These are phyloP conservation scores for Sylvilagus floridanus DNA, from an alignment of 2,797 vertebrate species.

Conservation along the genomic window DNA sequence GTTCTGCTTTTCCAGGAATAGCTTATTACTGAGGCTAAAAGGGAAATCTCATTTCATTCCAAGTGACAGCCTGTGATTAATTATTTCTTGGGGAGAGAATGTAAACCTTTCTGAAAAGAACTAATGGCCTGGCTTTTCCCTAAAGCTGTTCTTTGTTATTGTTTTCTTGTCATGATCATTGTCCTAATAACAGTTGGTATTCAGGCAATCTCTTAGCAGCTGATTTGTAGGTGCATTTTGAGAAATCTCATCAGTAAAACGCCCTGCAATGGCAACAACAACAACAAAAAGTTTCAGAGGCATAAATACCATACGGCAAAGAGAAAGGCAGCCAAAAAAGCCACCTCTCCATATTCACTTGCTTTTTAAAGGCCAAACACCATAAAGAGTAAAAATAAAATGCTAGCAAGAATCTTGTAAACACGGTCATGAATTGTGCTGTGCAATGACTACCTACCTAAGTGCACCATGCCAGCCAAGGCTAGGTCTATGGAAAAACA, in stretches of 20 bases:
- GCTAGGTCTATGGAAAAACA: neutral
- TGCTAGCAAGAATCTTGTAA: slow-evolving; percentile 24
- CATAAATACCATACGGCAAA: slow-evolving; percentile 71
- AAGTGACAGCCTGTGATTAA: slow-evolving; percentile 81
- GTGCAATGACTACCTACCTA: slow-evolving; percentile 47
- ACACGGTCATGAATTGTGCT: slow-evolving; percentile 41
- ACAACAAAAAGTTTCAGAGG: slow-evolving; percentile 62
- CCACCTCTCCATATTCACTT: slow-evolving; percentile 43
- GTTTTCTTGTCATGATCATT: slow-evolving; percentile 79
- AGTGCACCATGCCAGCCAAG: neutral
- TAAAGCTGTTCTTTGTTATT: slow-evolving; percentile 75
- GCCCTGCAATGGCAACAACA: slow-evolving; percentile 74
- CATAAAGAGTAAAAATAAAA: slow-evolving; percentile 65
- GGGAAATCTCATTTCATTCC: slow-evolving; percentile 85
- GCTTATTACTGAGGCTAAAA: slow-evolving; percentile 76
- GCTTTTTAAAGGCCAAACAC: slow-evolving; percentile 61
- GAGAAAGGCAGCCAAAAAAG: slow-evolving; percentile 71
- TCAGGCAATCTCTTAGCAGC: slow-evolving; percentile 68
- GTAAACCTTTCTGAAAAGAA: slow-evolving; percentile 81
- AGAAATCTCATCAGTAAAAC: slow-evolving; percentile 77
- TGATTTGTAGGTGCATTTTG: slow-evolving; percentile 80
- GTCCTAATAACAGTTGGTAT: slow-evolving; percentile 83
- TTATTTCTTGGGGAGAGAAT: slow-evolving; percentile 80
- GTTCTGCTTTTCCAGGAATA: slow-evolving; percentile 75
- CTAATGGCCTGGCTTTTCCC: slow-evolving; percentile 79